phyloP scores from a whole-genome alignment of 2,113 vertebrate genomes.

The Rana temporaria region DNA sequence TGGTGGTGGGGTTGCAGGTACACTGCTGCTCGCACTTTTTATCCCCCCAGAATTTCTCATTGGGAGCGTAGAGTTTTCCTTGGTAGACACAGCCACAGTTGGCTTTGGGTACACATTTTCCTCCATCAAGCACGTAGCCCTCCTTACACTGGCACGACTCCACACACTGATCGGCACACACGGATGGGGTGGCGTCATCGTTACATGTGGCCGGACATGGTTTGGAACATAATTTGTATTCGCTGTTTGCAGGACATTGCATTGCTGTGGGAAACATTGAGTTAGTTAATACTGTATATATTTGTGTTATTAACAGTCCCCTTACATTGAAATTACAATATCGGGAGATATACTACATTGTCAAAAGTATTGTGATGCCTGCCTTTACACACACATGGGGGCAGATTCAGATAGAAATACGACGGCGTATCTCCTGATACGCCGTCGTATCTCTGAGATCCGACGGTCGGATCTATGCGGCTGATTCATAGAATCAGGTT shows the following conservation, averaged over 20 bases:
- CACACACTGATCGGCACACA: conserved; percentile 69
- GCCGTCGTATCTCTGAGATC: too few relatives aligned
- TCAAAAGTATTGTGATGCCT: too few relatives aligned
- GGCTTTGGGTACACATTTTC: conserved; percentile 64
- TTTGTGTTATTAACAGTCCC: too few relatives aligned
- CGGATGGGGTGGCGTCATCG: conserved; percentile 61
- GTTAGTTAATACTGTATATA: background rate
- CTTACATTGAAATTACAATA: background rate
- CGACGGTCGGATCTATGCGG: too few relatives aligned
- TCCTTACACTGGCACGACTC: conserved; percentile 72
- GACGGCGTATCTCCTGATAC: too few relatives aligned
- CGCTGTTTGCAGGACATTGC: conserved; percentile 72
- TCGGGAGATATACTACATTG: too few relatives aligned
- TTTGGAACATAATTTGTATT: conserved; percentile 72
- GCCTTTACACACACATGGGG: too few relatives aligned
- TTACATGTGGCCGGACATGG: conserved; percentile 74
- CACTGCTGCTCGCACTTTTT: conserved; percentile 64
- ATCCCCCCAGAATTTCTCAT: conserved; percentile 72
- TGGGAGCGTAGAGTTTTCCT: conserved; percentile 66
- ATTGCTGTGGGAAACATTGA: conserved; percentile 9
- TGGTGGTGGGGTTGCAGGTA: conserved; percentile 61
- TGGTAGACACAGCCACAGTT: conserved; percentile 72
- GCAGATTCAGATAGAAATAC: too few relatives aligned
- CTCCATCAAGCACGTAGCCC: conserved; percentile 69
- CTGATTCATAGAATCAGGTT: too few relatives aligned